phyloP scores from a whole-genome alignment of 2,113 vertebrate species.

The Aspiorhynchus laticeps region DNA sequence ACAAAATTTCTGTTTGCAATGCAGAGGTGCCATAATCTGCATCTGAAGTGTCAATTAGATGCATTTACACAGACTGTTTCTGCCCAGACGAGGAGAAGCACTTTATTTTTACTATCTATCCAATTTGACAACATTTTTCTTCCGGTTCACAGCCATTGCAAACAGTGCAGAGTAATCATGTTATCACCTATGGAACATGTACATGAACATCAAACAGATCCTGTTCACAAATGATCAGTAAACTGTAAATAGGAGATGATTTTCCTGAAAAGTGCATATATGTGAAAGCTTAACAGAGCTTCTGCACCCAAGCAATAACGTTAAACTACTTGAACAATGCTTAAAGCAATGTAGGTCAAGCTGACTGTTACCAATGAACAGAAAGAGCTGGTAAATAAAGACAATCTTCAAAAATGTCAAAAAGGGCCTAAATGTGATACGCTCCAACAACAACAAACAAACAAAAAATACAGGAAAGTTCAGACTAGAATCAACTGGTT shows the following conservation, averaged over 20 bases:
- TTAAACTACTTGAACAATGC: background rate
- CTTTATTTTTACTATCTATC: too few relatives aligned
- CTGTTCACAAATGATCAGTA: background rate
- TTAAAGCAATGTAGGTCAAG: background rate
- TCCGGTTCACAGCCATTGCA: too few relatives aligned
- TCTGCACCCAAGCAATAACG: background rate
- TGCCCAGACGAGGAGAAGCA: too few relatives aligned
- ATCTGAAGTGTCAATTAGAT: too few relatives aligned
- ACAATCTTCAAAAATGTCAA: background rate
- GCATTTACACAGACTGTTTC: too few relatives aligned
- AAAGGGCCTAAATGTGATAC: background rate
- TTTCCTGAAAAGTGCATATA: background rate
- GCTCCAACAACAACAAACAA: too few relatives aligned
- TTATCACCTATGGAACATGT: too few relatives aligned
- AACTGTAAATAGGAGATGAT: background rate
- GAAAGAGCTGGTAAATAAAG: background rate
- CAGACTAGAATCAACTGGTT: background rate
- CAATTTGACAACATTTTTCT: too few relatives aligned
- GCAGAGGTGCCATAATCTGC: too few relatives aligned
- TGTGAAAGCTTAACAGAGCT: background rate
- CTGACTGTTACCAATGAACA: background rate
- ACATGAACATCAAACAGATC: too few relatives aligned
- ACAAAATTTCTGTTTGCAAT: too few relatives aligned
- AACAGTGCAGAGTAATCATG: too few relatives aligned
- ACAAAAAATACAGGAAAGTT: background rate